These are phyloP conservation scores for Xanthia togata DNA, from an alignment of 2,888 invertebrate genomes.

Conservation along the genomic window DNA sequence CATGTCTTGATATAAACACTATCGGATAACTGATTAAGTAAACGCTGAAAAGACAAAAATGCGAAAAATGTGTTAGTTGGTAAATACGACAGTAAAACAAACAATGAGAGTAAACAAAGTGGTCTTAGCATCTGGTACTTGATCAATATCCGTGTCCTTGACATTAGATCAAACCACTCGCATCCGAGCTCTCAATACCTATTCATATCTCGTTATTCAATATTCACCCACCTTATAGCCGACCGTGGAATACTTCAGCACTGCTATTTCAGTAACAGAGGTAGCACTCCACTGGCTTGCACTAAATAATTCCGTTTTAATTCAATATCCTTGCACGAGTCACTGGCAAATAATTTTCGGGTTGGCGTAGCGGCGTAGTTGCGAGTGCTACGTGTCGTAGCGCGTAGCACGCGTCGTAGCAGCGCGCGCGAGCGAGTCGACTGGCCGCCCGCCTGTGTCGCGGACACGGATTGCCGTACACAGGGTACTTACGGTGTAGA, in stretches of 20 bases:
- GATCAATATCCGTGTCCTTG: constrained; percentile 89
- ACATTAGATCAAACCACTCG: constrained; percentile 79
- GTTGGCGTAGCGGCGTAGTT: constrained; percentile 79
- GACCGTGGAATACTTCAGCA: constrained; percentile 61
- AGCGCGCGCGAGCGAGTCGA: constrained; percentile 82
- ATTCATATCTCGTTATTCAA: constrained; percentile 78
- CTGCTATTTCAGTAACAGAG: constrained; percentile 65
- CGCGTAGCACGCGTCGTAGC: constrained; percentile 84
- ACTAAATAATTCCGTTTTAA: constrained; percentile 73
- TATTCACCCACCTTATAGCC: constrained; percentile 81
- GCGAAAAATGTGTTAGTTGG: constrained; percentile 24
- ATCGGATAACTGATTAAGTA: constrained; percentile 27
- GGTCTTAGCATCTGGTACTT: constrained; percentile 72
- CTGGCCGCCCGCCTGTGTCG: constrained; percentile 82
- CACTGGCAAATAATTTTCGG: constrained; percentile 75
- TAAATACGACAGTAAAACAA: constrained; percentile 55
- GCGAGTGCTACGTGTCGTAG: constrained; percentile 80
- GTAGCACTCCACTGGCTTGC: constrained; percentile 73
- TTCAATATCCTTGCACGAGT: constrained; percentile 73
- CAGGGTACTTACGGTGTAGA: constrained; percentile 74
- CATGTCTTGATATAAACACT: constrained; percentile 30
- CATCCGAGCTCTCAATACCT: constrained; percentile 73
- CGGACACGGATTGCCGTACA: constrained; percentile 81
- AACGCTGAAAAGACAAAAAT: constrained; percentile 35
- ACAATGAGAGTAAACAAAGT: constrained; percentile 61